phyloP scores from a whole-genome alignment of 2,888 invertebrate species.

The Chrysolina americana region DNA sequence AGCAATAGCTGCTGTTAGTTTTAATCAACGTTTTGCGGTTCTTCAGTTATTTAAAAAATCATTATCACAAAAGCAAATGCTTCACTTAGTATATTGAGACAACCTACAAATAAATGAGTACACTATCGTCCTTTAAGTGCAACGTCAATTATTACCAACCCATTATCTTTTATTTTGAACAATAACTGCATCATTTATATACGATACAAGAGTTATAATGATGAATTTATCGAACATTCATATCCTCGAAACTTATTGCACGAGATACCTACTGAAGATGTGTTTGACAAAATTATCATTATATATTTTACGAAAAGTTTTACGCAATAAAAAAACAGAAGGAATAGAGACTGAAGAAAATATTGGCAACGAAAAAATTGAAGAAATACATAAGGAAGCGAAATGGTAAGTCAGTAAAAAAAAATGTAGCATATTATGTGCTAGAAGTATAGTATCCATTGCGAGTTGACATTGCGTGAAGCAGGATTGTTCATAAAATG shows the following conservation, averaged over 20 bases:
- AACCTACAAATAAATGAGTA: not conserved
- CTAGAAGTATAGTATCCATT: too few relatives aligned
- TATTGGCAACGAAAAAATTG: not conserved
- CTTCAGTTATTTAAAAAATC: too few relatives aligned
- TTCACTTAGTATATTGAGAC: not conserved
- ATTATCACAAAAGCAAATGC: too few relatives aligned
- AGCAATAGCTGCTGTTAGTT: too few relatives aligned
- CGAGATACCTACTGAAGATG: not conserved
- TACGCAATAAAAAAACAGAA: not conserved
- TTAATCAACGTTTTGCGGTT: too few relatives aligned
- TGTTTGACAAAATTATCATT: not conserved
- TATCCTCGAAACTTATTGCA: not conserved
- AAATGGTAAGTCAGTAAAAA: not conserved
- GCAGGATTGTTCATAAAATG: too few relatives aligned
- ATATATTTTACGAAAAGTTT: not conserved
- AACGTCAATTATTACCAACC: not conserved
- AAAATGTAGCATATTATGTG: too few relatives aligned
- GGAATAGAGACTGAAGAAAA: not conserved
- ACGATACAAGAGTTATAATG: not conserved
- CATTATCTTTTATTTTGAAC: not conserved
- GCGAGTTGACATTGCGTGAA: too few relatives aligned
- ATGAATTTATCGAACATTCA: not conserved
- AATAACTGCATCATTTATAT: not conserved
- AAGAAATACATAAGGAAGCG: not conserved
- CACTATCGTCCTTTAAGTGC: not conserved